Evolutionary conservation across 2,113 vertebrate genomes (phyloP), one percentile per base, ranked within the genome.

Genomic region (Larimichthys crocea): DNA sequence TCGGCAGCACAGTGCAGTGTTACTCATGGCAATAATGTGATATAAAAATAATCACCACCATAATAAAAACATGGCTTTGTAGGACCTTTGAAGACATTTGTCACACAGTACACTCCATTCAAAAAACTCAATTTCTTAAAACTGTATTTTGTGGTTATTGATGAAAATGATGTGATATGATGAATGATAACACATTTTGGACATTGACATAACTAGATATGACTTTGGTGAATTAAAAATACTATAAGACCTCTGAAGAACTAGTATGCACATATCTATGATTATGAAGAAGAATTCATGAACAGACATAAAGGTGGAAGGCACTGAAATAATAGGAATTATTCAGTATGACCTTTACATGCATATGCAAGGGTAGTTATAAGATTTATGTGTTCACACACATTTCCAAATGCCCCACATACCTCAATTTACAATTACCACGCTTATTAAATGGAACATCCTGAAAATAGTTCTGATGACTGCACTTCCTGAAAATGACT

Each of bases 401-500:
- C 14, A 48, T 67, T 49, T 72, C n/a, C 24, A 71, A 40, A 44
- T 6, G 6, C 49, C 46, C 20, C 20, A 26, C 66, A 61, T 10
- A 31, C 19, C 40, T 68, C 42, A 42, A 63, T 68, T 78, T 52
- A 42, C 29, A 68, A 77, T 82, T 64, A 35, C 4, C 29, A 40
- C 29, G 42, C 68, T 42, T 40, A 26, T 52, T 78, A 69, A 76
- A 40, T 61, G 40, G n/a, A 76, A 67, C 14, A 62, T 63, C 59
- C 49, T 64, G 10, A 57, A 64, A 64, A 64, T 31, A 63, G 29
- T 8, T 60, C 3, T 10, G 4, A 52, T 50, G 50, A 52, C 20
- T 53, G 22, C 19, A 15, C 53, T 67, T 53, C 46, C 49, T 61
- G 16, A 50, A 75, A 44, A 63, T 17, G 1, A 42, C 29, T 77